These are phyloP conservation scores for Puma concolor DNA, from an alignment of 2,113 vertebrate genomes.

Conservation along the genomic window DNA sequence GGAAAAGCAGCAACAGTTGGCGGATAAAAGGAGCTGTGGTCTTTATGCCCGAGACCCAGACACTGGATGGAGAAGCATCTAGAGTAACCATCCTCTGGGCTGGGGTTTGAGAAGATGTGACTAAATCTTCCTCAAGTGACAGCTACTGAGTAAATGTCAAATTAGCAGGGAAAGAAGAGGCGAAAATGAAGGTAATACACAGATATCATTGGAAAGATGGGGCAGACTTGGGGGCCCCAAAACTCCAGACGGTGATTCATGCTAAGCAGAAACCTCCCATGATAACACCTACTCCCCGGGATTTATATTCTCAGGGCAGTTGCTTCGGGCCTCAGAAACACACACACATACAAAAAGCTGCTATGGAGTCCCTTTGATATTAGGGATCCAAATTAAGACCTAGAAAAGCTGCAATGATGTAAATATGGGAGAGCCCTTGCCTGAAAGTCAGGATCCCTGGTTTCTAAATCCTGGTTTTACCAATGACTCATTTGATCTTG, in stretches of 20 bases:
- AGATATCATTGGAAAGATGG: background rate
- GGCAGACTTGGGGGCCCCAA: background rate
- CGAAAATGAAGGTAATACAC: background rate
- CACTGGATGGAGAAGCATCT: background rate
- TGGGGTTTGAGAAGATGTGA: background rate
- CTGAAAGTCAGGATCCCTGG: background rate
- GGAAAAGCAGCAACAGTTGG: background rate
- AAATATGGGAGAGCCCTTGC: background rate
- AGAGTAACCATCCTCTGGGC: background rate
- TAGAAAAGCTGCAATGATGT: background rate
- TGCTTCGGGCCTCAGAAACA: slow-evolving; percentile 4
- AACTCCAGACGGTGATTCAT: background rate
- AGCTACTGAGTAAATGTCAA: background rate
- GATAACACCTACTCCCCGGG: background rate
- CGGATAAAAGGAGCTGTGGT: background rate
- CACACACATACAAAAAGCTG: background rate
- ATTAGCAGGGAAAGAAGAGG: slow-evolving; percentile 1
- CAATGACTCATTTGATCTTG: background rate
- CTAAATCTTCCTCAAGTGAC: background rate
- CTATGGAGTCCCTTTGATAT: background rate
- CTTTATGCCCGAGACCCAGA: background rate
- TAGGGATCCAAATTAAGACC: background rate
- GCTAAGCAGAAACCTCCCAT: slow-evolving; percentile 5
- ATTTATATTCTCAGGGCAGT: background rate
- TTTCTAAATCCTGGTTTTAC: slow-evolving; percentile 42